Evolutionary conservation across 2,113 vertebrate genomes (phyloP).

Genomic region (Lamprotornis superbus): DNA sequence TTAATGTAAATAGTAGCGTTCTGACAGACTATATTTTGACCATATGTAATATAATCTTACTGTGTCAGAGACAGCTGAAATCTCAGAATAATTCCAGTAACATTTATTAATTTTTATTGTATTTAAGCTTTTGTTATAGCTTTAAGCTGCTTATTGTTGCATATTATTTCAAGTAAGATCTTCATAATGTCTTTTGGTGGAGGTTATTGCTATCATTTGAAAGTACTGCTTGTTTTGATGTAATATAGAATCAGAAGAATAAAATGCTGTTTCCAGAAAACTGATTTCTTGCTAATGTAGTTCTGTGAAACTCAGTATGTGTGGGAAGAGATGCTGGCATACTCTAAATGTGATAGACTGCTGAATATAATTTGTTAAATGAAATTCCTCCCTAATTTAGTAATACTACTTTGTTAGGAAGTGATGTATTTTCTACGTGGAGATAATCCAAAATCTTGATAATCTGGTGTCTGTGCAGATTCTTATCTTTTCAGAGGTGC

Average conservation of each 20-base stretch:
- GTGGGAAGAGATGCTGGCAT: conserved; percentile 42
- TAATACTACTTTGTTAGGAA: not conserved
- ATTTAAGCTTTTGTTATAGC: not conserved
- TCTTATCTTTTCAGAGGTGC: not conserved
- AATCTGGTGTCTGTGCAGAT: not conserved
- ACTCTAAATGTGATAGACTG: conserved; percentile 39
- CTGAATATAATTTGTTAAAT: conserved; percentile 13
- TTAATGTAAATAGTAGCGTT: not conserved
- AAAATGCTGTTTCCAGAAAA: not conserved
- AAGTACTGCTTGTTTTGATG: not conserved
- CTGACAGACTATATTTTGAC: not conserved
- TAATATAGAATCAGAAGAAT: not conserved
- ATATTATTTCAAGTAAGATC: not conserved
- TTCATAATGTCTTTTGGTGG: not conserved
- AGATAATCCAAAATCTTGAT: not conserved
- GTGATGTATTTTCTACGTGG: not conserved
- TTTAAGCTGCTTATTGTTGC: not conserved
- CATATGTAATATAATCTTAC: not conserved
- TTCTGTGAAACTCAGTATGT: not conserved
- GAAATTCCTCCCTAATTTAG: conserved; percentile 6
- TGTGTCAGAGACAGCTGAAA: not conserved
- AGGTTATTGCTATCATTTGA: not conserved
- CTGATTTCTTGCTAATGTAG: not conserved
- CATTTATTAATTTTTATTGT: not conserved
- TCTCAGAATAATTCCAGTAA: not conserved